These are phyloP conservation scores for Brotogeris chrysoptera DNA, from an alignment of 2,797 vertebrate species.

Conservation along the genomic window DNA sequence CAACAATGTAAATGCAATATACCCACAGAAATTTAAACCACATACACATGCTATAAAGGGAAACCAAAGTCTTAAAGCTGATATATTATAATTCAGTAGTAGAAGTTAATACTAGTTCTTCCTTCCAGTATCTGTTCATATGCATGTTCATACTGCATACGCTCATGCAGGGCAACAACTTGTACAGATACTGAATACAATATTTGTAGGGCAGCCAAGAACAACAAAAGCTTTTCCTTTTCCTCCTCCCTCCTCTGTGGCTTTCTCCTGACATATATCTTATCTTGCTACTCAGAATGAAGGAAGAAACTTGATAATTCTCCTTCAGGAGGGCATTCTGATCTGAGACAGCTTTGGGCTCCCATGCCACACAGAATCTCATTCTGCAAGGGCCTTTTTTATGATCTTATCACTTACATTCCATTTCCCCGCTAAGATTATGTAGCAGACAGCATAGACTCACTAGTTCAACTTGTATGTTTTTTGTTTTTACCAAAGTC, in stretches of 20 bases:
- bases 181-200: background rate
- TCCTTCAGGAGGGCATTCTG: background rate
- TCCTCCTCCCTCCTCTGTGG: background rate
- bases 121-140: background rate
- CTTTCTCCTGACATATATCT: background rate
- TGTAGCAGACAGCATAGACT: background rate
- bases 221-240: background rate
- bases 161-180: background rate
- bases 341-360: background rate
- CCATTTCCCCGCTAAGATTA: background rate
- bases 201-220: background rate
- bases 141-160: background rate
- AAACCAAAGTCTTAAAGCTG: background rate
- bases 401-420: background rate
- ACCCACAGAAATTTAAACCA: background rate
- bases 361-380: background rate
- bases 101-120: background rate
- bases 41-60: background rate
- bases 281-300: background rate
- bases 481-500: background rate
- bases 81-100: background rate
- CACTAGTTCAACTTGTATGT: background rate
- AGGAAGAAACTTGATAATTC: background rate
- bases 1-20: background rate
- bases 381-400: background rate